Percentiles rank a stretch among this genome's conserved stretches.
Conservation (phyloP, 2,797 vertebrate species). For the Tokudaia tokunoshimensis region DNA sequence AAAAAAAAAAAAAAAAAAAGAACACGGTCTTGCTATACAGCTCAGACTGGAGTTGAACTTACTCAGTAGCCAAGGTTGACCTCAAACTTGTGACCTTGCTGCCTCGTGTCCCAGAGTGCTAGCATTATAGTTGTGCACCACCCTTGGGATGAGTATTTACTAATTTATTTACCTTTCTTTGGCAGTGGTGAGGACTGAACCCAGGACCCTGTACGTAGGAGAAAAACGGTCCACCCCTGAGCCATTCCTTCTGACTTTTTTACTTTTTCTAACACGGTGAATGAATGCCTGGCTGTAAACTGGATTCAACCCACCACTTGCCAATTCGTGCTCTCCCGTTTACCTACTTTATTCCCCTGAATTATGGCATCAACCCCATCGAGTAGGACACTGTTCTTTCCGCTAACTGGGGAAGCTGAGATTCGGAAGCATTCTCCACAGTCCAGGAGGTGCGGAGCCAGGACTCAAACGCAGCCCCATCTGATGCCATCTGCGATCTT, state of each 20-base stretch:
- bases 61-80: not conserved
- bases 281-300: not conserved
- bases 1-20: no score
- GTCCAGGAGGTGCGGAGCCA: not conserved
- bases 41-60: not conserved
- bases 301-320: not conserved
- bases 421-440: conserved; percentile 20
- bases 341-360: not conserved
- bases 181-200: not conserved
- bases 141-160: not conserved
- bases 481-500: not conserved
- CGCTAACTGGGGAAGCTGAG: not conserved
- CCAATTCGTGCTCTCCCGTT: conserved; percentile 31
- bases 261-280: not conserved
- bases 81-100: not conserved
- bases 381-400: not conserved
- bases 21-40: not conserved
- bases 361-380: not conserved
- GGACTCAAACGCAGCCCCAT: not conserved
- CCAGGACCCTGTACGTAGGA: no score
- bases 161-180: not conserved
- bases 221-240: not conserved
- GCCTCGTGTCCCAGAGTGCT: not conserved
- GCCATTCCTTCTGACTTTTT: not conserved
- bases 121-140: no score